Evolutionary conservation across 2,113 vertebrate species (phyloP), one percentile per base, ranked within the genome.

Genomic region (Trematomus loennbergii): DNA sequence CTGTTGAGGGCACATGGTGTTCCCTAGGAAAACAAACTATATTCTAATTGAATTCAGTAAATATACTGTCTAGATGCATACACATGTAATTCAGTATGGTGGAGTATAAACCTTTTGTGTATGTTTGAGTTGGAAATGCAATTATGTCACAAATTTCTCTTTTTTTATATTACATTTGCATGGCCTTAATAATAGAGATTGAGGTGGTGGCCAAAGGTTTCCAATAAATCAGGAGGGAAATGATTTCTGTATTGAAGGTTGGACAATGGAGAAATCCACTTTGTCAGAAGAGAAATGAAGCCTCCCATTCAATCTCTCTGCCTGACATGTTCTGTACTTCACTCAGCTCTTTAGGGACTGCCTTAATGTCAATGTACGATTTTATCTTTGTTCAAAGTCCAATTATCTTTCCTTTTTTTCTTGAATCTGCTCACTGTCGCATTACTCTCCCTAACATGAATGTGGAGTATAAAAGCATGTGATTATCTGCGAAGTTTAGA

Each of bases 351-450:
- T 68, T 60, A 12, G 59, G 1, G 58, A 18, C 36, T 40, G 52
- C 67, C 12, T 58, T 3, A 46, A 64, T 81, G 60, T 73, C 72
- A 74, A 40, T 36, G 40, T 16, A 54, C 1, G 8, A 59, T 17
- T 59, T 58, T 71, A 53, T 58, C 61, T 82, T 73, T 77, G 72
- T 83, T 84, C 72, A 65, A 22, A 72, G 53, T 79, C 64, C 46
- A 72, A 82, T 81, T 85, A 78, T 65, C 71, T 57, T 40, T 40
- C 36, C 60, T 57, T 78, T 78, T 76, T 68, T 59, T 71, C 71
- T 83, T 83, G 83, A 66, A 75, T 86, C 72, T 87, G n/a, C 17
- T 69, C 58, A 49, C 80, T 57, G 67, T 73, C 71, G 57, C 53
- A 8, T 79, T 81, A 84, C 65, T 65, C 59, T 49, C 50, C 55